These are phyloP conservation scores for Albula goreensis DNA, from an alignment of 2,113 vertebrate species.

Conservation along the genomic window DNA sequence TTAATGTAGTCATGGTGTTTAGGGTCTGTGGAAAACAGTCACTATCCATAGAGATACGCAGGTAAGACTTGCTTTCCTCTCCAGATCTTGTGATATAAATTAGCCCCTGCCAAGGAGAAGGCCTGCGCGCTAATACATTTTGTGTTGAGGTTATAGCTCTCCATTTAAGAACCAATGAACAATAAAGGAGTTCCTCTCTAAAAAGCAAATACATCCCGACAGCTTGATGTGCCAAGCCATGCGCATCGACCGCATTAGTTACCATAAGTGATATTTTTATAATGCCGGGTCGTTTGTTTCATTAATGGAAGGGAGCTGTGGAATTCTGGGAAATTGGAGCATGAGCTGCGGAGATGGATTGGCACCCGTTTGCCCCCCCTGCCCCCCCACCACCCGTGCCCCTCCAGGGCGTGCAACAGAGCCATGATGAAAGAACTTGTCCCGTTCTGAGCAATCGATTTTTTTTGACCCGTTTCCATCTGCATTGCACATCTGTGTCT, in stretches of 20 bases:
- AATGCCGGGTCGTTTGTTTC: neutral
- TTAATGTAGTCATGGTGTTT: too few species aligned
- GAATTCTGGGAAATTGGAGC: neutral
- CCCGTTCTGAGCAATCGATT: neutral
- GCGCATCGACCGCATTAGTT: neutral
- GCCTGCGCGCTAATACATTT: too few species aligned
- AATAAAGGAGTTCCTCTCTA: neutral
- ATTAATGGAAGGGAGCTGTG: neutral
- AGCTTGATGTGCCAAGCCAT: neutral
- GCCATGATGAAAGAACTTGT: neutral
- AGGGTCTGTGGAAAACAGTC: too few species aligned
- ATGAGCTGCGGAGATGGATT: neutral
- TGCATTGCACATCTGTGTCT: neutral
- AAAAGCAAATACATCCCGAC: neutral
- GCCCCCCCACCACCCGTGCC: too few species aligned
- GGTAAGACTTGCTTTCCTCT: too few species aligned
- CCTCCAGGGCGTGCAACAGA: too few species aligned
- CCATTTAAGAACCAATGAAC: neutral
- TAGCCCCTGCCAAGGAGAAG: too few species aligned
- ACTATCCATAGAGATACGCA: too few species aligned
- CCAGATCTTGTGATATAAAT: too few species aligned
- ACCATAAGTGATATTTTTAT: neutral
- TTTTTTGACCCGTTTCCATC: neutral
- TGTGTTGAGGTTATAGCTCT: too few species aligned
- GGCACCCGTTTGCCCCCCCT: neutral